Percentiles rank a stretch among this genome's conserved stretches.
phyloP scores from a whole-genome alignment of 2,797 vertebrate genomes.

The Halcyon leucocephala region DNA sequence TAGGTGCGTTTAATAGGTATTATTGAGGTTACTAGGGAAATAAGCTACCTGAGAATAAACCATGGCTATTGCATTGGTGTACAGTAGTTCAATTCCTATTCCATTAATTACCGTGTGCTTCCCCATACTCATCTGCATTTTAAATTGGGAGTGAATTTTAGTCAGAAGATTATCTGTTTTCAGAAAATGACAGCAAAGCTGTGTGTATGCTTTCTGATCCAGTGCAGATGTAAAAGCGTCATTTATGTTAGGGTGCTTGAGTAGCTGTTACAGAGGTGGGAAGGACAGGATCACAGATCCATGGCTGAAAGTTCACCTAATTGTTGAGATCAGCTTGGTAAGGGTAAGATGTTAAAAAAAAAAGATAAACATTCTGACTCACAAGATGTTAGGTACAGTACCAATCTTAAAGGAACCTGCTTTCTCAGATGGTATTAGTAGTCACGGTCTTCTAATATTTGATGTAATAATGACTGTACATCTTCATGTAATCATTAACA shows the following conservation, averaged over 20 bases:
- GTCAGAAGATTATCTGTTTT: background rate
- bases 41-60: background rate
- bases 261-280: background rate
- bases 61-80: rapidly evolving
- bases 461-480: background rate
- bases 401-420: background rate
- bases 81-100: background rate
- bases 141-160: background rate
- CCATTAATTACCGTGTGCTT: too few species aligned
- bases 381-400: background rate
- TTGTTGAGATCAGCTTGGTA: background rate
- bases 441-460: background rate
- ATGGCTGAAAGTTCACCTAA: rapidly evolving
- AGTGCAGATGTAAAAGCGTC: background rate
- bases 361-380: background rate
- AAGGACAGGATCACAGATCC: background rate
- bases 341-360: background rate
- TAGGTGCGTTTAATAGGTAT: background rate
- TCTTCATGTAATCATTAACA: background rate
- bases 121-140: too few species aligned
- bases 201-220: background rate
- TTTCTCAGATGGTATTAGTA: background rate
- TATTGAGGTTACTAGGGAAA: background rate
- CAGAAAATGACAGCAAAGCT: background rate
- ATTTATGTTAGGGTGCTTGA: background rate